phyloP scores from a whole-genome alignment of 2,888 invertebrate genomes.

The Lepeophtheirus nordmannii region DNA sequence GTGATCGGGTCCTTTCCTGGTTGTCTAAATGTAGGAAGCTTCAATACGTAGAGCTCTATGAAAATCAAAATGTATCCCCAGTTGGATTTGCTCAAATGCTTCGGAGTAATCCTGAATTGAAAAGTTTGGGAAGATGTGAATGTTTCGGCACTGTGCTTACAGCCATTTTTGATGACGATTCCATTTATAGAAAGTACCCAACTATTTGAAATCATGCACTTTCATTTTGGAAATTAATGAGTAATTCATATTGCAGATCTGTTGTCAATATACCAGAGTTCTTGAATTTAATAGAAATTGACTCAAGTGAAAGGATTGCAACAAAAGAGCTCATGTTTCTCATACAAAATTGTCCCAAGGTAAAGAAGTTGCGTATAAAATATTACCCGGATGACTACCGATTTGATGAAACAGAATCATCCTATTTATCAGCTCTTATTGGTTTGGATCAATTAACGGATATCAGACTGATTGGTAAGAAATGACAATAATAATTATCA shows the following conservation, averaged over 20 bases:
- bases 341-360: slow-evolving; percentile 7
- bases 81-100: slow-evolving; percentile 21
- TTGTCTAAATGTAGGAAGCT: slow-evolving; percentile 15
- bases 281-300: slow-evolving; percentile 15
- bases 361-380: background rate
- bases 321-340: slow-evolving; percentile 1
- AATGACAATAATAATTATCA: background rate
- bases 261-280: background rate
- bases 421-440: slow-evolving; percentile 1
- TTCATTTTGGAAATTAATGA: background rate
- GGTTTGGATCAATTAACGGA: background rate
- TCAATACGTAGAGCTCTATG: slow-evolving; percentile 15
- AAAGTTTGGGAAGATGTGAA: slow-evolving; percentile 19
- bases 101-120: slow-evolving; percentile 7
- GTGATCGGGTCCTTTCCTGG: slow-evolving; percentile 11
- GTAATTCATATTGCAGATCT: background rate
- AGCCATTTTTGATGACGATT: slow-evolving; percentile 6
- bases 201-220: background rate
- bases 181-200: slow-evolving; percentile 5
- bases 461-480: background rate
- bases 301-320: background rate
- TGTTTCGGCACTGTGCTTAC: slow-evolving; percentile 9
- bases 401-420: background rate
- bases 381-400: slow-evolving; percentile 1
- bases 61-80: slow-evolving; percentile 10